A percentile compares a stretch with the other conserved stretches of the same genome.
phyloP scores from a whole-genome alignment of 2,113 vertebrate species.

The Psammodynastes pulverulentus region DNA sequence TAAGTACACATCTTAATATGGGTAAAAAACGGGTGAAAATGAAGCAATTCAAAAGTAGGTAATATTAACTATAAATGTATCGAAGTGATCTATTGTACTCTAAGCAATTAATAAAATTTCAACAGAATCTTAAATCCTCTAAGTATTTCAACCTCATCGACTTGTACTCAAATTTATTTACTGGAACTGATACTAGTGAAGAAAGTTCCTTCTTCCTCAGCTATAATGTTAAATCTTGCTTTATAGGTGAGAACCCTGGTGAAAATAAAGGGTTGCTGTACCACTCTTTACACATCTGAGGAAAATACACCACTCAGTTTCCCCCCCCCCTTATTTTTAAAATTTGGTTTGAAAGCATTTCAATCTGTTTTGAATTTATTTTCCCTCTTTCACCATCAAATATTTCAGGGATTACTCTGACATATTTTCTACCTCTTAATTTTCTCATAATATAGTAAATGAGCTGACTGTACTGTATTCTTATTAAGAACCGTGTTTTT shows the following conservation, averaged over 20 bases:
- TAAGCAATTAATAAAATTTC: neutral
- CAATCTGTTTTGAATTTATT: neutral
- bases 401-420: neutral
- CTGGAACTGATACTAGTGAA: neutral
- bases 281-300: neutral
- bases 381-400: neutral
- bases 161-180: neutral
- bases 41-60: neutral
- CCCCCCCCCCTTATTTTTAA: neutral
- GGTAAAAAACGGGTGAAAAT: neutral
- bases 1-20: neutral
- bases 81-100: neutral
- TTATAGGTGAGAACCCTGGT: neutral
- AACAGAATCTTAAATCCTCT: neutral
- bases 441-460: neutral
- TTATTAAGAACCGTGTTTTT: neutral
- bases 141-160: neutral
- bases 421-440: neutral
- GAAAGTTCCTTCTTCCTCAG: neutral
- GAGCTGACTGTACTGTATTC: neutral
- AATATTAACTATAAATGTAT: neutral
- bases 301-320: neutral
- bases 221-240: neutral
- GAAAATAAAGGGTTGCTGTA: neutral
- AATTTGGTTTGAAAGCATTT: neutral